phyloP scores from a whole-genome alignment of 2,888 invertebrate species.

The Cyrtodaria siliqua region DNA sequence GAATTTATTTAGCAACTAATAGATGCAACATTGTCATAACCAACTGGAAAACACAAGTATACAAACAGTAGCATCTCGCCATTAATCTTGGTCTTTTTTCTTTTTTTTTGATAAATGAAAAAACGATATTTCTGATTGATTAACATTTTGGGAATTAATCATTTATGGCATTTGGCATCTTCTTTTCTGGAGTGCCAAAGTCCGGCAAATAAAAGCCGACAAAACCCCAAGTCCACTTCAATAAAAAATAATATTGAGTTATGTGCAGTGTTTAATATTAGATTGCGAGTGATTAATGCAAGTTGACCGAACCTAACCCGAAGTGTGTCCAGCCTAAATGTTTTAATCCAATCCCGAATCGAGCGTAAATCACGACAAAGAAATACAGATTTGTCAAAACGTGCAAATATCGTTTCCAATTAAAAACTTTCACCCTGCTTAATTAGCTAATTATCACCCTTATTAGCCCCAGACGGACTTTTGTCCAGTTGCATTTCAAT shows the following conservation, averaged over 20 bases:
- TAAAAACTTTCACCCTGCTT: slow-evolving; percentile 41
- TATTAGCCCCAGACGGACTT: slow-evolving; percentile 34
- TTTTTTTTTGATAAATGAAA: no score
- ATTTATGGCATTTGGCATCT: slow-evolving; percentile 6
- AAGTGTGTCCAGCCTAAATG: no score
- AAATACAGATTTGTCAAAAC: slow-evolving; percentile 21
- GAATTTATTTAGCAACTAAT: no score
- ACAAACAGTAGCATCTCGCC: no score
- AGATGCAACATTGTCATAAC: no score
- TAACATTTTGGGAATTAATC: no score
- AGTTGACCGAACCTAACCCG: slow-evolving; percentile 25
- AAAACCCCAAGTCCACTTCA: no score
- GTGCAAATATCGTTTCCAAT: slow-evolving; percentile 36
- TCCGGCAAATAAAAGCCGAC: slow-evolving; percentile 3
- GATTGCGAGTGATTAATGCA: slow-evolving; percentile 35
- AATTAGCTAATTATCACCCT: slow-evolving; percentile 41
- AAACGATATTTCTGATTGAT: no score
- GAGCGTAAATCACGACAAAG: slow-evolving; percentile 36
- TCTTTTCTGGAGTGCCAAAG: background rate
- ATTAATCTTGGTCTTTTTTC: no score
- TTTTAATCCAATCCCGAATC: no score
- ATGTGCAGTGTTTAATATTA: slow-evolving; percentile 24
- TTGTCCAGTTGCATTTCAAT: slow-evolving; percentile 33
- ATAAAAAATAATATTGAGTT: no score
- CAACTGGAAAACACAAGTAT: no score